Base-by-base conservation (phyloP, 1,140 invertebrate species). In the Anagrus nilaparvatae region DNA sequence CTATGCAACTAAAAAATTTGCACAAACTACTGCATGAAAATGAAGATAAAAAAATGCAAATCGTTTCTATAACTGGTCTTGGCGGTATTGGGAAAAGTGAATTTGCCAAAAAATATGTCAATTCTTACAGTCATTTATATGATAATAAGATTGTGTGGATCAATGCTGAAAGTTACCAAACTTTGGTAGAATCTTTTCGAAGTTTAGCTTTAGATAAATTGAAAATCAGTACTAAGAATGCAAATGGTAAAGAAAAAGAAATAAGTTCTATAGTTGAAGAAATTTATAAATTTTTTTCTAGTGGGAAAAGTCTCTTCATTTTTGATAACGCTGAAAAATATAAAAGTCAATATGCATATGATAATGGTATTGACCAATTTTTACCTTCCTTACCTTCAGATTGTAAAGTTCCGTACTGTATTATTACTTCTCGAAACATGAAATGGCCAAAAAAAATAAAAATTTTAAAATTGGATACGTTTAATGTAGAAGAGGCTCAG, bases 21-120 rank as follows among this genome's bases (percentile, higher is more conserved):
- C 29, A 33, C 13, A 24, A 25, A 25, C 1, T 21, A 9, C n/a
- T 41, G 6, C 19, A 31, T 4, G 10, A 7, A 36, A 13, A 21
- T 13, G 10, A 21, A 34, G 10, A 34, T 21, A 18, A 12, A 29
- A 40, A n/a, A 31, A 10, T 14, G n/a, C 29, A 16, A 31, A 17
- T 32, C 2, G 39, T 33, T 24, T 35, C 19, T 35, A 37, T 54
- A n/a, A 48, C 30, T 47, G 52, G 52, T 20, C 34, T 46, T 19
- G 52, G 52, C 7, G 52, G 52, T 30, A 45, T 53, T 16, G 52
- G 52, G 7, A 54, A 54, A 41, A 54, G 40, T 21, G 51, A 54
- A 24, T 40, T 54, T 13, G 43, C 40, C 12, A 53, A 45, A 31
- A 50, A 53, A 33, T 54, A 53, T 27, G 25, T 42, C n/a, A 17